A percentile compares a stretch with the other conserved stretches of the same genome.
phyloP scores from a whole-genome alignment of 2,113 vertebrate genomes.

The Lagopus leucura region DNA sequence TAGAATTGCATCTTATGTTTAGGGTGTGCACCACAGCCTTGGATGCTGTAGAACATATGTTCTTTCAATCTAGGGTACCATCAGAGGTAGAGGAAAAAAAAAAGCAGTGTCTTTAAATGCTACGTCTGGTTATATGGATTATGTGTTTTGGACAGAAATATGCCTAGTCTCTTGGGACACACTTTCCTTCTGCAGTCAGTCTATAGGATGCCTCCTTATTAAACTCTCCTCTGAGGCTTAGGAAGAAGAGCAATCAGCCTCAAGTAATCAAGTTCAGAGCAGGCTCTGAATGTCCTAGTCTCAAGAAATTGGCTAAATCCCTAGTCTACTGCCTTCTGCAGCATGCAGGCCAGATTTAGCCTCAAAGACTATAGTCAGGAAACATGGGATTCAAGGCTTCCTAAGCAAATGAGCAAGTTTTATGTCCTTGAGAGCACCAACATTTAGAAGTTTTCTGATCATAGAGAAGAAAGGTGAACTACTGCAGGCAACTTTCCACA shows the following conservation, averaged over 20 bases:
- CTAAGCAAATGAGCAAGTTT: background rate
- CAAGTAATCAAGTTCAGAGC: background rate
- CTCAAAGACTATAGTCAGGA: background rate
- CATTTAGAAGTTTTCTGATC: background rate
- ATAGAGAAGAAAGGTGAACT: background rate
- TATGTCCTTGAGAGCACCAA: background rate
- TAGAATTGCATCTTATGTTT: background rate
- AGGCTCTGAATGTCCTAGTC: background rate
- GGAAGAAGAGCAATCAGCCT: background rate
- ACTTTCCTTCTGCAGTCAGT: background rate
- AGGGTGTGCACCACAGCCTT: background rate
- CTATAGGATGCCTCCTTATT: background rate
- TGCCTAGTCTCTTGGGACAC: background rate
- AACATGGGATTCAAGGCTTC: background rate
- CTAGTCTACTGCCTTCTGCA: background rate
- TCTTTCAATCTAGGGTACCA: background rate
- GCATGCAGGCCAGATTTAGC: background rate
- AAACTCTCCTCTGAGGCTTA: background rate
- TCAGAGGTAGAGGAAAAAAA: background rate
- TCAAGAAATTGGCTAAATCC: background rate
- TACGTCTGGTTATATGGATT: background rate
- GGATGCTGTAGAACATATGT: background rate
- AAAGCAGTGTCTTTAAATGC: background rate
- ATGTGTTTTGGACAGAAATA: background rate
- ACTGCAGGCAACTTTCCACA: background rate